Percentiles rank a stretch among this genome's conserved stretches.
Evolutionary conservation across 2,888 invertebrate species (phyloP).

Genomic region (Hypena proboscidalis): DNA sequence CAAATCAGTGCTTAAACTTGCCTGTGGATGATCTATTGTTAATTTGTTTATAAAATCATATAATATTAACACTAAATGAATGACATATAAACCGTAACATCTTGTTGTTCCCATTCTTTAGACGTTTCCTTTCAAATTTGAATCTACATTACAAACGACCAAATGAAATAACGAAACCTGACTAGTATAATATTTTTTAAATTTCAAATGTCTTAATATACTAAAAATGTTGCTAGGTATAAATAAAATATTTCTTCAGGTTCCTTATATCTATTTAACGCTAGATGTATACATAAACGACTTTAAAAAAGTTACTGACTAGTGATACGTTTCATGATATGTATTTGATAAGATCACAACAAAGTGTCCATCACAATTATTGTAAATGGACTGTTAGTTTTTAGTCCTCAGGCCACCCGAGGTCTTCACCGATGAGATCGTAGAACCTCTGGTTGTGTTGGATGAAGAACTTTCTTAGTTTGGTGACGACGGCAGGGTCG

Average conservation of each 20-base stretch:
- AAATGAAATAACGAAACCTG: constrained; percentile 16
- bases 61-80: constrained; percentile 47
- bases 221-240: constrained; percentile 43
- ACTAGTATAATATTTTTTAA: constrained; percentile 19
- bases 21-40: constrained; percentile 48
- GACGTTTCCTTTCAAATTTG: constrained; percentile 24
- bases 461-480: constrained; percentile 93
- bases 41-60: constrained; percentile 32
- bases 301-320: constrained; percentile 74
- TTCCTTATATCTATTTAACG: constrained; percentile 59
- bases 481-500: constrained; percentile 91
- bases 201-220: constrained; percentile 27
- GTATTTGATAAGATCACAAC: constrained; percentile 73
- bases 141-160: constrained; percentile 17
- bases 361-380: constrained; percentile 25
- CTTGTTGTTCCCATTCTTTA: constrained; percentile 48
- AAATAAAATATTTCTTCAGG: constrained; percentile 60
- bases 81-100: constrained; percentile 27
- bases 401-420: constrained; percentile 96
- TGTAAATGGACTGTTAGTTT: constrained; percentile 9
- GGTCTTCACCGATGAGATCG: constrained; percentile 95
- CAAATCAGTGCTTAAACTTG: constrained; percentile 75
- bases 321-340: constrained; percentile 75
- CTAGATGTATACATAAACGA: constrained; percentile 81
- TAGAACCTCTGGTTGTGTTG: constrained; percentile 97